Evolutionary conservation across 1,140 invertebrate genomes (phyloP).

Genomic region (Trichogramma pretiosum): DNA sequence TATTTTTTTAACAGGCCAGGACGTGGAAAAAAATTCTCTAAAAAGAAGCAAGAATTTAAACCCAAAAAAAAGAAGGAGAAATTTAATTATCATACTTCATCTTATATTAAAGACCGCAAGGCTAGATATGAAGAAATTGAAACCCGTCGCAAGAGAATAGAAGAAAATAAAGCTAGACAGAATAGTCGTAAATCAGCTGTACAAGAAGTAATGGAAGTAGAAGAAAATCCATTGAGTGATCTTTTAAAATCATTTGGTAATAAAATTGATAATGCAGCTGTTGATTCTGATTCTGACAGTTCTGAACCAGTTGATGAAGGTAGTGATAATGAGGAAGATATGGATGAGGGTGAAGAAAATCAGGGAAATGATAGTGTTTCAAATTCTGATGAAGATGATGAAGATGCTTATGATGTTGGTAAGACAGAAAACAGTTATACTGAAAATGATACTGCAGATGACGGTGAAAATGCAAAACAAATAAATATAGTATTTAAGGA

Average conservation of each 20-base stretch:
- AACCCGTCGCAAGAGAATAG: conserved; percentile 29
- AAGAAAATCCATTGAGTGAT: conserved; percentile 46
- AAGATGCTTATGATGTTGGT: neutral
- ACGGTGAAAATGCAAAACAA: conserved; percentile 31
- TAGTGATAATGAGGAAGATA: conserved; percentile 14
- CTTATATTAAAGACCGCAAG: conserved; percentile 37
- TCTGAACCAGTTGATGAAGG: conserved; percentile 18
- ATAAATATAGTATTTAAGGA: conserved; percentile 20
- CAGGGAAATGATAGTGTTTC: conserved; percentile 17
- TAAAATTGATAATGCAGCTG: conserved; percentile 24
- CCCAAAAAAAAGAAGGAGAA: conserved; percentile 26
- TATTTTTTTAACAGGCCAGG: conserved; percentile 21
- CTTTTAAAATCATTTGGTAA: conserved; percentile 48
- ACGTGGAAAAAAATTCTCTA: conserved; percentile 21
- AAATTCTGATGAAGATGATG: conserved; percentile 24
- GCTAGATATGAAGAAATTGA: conserved; percentile 37
- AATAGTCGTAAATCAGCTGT: too few relatives aligned
- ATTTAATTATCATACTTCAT: conserved; percentile 33
- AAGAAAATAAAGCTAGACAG: conserved; percentile 28
- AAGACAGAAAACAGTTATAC: neutral
- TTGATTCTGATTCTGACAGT: conserved; percentile 30
- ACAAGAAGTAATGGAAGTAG: too few relatives aligned
- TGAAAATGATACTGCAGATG: conserved; percentile 28
- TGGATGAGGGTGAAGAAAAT: conserved; percentile 1
- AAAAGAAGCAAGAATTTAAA: conserved; percentile 18